Evolutionary conservation across 1,140 invertebrate species (phyloP), one percentile per base, ranked within the genome.

Genomic region (Tetramorium parvispinum): DNA sequence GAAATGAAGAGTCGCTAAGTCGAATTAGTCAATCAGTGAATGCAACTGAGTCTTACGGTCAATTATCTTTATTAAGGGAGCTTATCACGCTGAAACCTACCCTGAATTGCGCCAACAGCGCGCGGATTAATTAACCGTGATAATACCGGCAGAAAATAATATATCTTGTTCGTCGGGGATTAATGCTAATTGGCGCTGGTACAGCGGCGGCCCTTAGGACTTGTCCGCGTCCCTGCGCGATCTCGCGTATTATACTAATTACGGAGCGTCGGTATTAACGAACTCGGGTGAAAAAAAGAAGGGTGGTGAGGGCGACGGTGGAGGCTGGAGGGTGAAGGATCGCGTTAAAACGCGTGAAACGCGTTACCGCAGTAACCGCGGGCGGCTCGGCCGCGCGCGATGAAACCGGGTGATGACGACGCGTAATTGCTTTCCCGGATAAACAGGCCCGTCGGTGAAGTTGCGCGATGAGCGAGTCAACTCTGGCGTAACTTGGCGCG

Each of bases 391-490:
- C 55, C 75, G 37, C 55, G n/a, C 76, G 73, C 78, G 85, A 87
- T 73, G 86, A 85, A 89, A 88, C 88, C 77, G 40, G 70, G 79
- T 78, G 77, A 89, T 85, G 87, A 85, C 86, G 82, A 87, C 70
- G 89, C 88, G 89, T 94, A 94, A 94, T 94, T 94, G 90, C 92
- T 93, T 93, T 92, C 88, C 87, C 90, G 91, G 89, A 92, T 93
- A 93, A 94, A 93, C 93, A 93, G 88, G 73, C 88, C 43, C 79
- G 66, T 43, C 65, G 32, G 40, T 57, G 43, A 70, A 86, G 89
- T 86, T 89, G 27, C 55, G 59, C 61, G 71, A 16, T 43, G 71
- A 85, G 43, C 63, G 71, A 88, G 66, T 85, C 57, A 59, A 27
- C 73, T 85, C 75, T 10, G 18, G 24, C 32, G 8, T 40, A 68